Conservation (phyloP, 2,113 vertebrate genomes). For the Podarcis muralis region DNA sequence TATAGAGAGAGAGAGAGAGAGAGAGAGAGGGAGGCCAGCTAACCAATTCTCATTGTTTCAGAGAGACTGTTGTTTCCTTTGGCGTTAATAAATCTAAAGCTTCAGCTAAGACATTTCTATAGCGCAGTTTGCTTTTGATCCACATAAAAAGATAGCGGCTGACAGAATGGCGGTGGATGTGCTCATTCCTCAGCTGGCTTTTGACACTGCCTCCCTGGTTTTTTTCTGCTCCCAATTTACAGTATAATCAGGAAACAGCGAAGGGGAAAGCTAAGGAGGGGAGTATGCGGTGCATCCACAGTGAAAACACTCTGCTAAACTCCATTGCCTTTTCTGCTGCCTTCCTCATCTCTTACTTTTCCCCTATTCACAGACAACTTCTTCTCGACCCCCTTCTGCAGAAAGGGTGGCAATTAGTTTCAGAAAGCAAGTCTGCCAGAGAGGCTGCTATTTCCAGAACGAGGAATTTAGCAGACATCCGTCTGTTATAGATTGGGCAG, state of each 20-base stretch:
- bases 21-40: not conserved
- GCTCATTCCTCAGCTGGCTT: not conserved
- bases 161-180: not conserved
- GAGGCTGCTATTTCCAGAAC: not conserved
- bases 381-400: not conserved
- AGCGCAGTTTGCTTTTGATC: not conserved
- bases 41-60: not conserved
- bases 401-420: not conserved
- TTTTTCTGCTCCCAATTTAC: constrained; percentile 14
- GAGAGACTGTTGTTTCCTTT: not conserved
- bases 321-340: not conserved
- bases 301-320: not conserved
- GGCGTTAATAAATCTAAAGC: not conserved
- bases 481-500: too few relatives aligned
- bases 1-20: not conserved
- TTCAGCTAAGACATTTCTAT: not conserved
- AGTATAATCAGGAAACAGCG: not conserved
- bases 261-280: not conserved
- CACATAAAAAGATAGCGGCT: not conserved
- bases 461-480: not conserved
- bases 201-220: not conserved
- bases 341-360: not conserved
- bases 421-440: not conserved
- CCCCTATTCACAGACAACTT: not conserved
- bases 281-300: not conserved